Conservation (phyloP, 92 coral and sea anemone genomes). For the Blastomussa wellsi region DNA sequence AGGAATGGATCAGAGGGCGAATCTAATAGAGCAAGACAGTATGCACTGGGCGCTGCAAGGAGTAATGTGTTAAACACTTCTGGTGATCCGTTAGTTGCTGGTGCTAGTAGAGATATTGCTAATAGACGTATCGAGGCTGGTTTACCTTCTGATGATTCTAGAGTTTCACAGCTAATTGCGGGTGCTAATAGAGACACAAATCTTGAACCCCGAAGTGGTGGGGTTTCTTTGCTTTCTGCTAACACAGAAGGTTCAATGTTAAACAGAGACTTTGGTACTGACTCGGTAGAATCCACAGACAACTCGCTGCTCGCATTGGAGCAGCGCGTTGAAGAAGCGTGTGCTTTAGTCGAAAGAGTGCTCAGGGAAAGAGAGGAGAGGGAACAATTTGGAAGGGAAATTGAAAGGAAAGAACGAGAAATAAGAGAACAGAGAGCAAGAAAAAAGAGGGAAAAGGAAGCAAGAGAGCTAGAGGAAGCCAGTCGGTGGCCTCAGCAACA, state of each 20-base stretch:
- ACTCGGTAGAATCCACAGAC: conserved; percentile 1
- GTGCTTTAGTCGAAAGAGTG: conserved; percentile 33
- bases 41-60: neutral
- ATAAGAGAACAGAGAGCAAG: conserved; percentile 9
- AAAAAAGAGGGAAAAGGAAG: conserved; percentile 12
- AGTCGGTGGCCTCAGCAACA: conserved; percentile 17
- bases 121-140: neutral
- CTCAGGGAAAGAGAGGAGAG: conserved; percentile 26
- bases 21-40: neutral
- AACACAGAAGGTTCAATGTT: neutral
- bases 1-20: neutral
- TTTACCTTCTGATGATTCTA: neutral
- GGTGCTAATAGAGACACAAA: neutral
- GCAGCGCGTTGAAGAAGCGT: conserved; percentile 45
- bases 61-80: neutral
- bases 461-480: conserved; percentile 5
- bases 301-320: conserved; percentile 14
- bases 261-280: conserved; percentile 14
- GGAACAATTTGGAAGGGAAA: conserved; percentile 29
- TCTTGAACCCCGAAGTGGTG: neutral
- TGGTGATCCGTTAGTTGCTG: neutral
- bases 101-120: neutral
- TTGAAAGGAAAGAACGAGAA: conserved; percentile 1
- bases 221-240: neutral
- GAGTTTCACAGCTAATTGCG: neutral